These are phyloP conservation scores for Aphrocallistes beatrix DNA, from an alignment of 37 sponge, comb jelly and placozoan species.

Conservation along the genomic window DNA sequence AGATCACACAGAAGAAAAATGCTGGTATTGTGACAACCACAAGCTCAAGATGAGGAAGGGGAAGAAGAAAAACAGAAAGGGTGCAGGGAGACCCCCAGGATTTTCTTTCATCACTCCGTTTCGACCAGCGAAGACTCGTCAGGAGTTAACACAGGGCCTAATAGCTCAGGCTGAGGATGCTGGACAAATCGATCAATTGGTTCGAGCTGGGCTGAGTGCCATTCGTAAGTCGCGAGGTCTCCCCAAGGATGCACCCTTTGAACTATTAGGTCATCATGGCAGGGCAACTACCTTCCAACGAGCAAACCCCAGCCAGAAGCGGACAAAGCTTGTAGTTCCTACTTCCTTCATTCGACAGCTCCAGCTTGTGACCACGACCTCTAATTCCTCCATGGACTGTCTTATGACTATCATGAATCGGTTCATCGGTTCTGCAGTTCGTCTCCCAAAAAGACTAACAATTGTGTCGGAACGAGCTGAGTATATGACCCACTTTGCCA, in stretches of 20 bases:
- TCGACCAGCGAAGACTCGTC: not conserved
- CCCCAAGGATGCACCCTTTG: not conserved
- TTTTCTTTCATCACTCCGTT: not conserved
- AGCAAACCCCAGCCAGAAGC: not conserved
- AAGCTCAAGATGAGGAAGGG: not conserved
- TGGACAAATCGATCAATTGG: not conserved
- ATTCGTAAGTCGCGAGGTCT: not conserved
- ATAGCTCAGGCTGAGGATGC: not conserved
- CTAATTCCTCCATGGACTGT: not conserved
- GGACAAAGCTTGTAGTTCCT: not conserved
- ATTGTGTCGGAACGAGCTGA: not conserved
- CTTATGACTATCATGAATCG: slow-evolving; percentile 1
- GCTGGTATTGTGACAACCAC: not conserved
- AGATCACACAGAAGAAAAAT: not conserved
- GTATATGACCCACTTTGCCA: slow-evolving; percentile 3
- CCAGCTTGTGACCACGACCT: not conserved
- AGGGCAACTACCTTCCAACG: not conserved
- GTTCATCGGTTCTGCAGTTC: slow-evolving; percentile 2
- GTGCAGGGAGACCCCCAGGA: not conserved
- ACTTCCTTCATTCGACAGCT: not conserved
- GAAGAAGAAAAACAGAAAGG: not conserved
- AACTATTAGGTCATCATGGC: not conserved
- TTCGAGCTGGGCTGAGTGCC: not conserved
- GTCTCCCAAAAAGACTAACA: not conserved
- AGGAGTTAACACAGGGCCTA: not conserved